Base-by-base conservation (phyloP, 1,140 invertebrate species). In the Drosophila asahinai region DNA sequence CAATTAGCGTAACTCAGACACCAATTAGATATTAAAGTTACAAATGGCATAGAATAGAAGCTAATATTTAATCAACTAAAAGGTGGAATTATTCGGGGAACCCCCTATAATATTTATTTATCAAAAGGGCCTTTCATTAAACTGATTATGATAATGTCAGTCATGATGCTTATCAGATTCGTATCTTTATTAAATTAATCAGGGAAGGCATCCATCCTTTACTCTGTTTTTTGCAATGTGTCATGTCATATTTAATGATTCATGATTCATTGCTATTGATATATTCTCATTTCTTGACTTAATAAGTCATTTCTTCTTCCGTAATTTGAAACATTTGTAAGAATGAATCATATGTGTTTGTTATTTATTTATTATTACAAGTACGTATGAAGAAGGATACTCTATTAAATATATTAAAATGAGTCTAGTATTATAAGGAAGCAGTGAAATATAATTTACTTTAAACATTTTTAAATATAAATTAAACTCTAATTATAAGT, bases 171-270 rank as follows among this genome's bases (percentile, higher is more conserved):
- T 19, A 48, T 36, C 33, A 36, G 33, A 43, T 33, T 5, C 14
- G 15, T 38, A 55, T 36, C 30, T 38, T 3, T 22, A 38, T 38
- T 38, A 15, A 55, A 55, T 38, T 38, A 38, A 19, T 55, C 17
- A 22, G 7, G 17, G 11, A 22, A 38, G 12, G 19, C 52, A 54
- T 36, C 17, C 17, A 22, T 22, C 33, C 17, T 15, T 38, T 15
- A 25, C 22, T 25, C 22, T 25, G 22, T 42, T 22, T 38, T 36
- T 12, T 22, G 14, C 19, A 14, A 55, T 55, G 52, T 55, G 52
- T 55, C 52, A 55, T 36, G 52, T 55, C 52, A 55, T 22, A 38
- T 38, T 55, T 55, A 19, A 42, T 55, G 30, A 55, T 27, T 55
- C 52, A 55, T 55, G 33, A 36, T 11, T 36, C 33, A 36, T 55